These are phyloP conservation scores for Aptenodytes patagonicus DNA, from an alignment of 2,113 vertebrate species.

Conservation along the genomic window DNA sequence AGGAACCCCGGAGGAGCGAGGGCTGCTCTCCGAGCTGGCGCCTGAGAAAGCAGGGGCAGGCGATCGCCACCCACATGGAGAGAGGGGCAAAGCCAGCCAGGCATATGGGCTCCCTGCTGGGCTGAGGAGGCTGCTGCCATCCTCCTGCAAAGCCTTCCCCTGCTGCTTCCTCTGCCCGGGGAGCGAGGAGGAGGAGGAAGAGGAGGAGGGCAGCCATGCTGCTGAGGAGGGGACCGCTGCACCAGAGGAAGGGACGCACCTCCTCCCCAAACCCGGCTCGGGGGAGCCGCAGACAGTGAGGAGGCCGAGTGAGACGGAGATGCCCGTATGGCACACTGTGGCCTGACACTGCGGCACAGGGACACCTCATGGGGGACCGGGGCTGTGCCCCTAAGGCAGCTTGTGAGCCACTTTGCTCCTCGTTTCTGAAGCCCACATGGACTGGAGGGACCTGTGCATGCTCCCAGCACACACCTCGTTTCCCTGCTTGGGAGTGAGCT, in stretches of 20 bases:
- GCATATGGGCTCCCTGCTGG: slow-evolving; percentile 47
- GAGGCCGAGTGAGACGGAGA: background rate
- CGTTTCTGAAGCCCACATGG: background rate
- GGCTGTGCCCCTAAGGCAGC: background rate
- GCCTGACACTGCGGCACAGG: background rate
- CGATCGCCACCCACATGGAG: background rate
- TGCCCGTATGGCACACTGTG: background rate
- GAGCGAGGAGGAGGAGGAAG: background rate
- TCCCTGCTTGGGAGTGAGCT: background rate
- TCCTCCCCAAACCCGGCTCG: slow-evolving; percentile 41
- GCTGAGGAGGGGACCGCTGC: background rate
- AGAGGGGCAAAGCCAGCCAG: background rate
- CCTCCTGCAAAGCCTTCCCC: slow-evolving; percentile 26
- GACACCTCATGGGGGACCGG: background rate
- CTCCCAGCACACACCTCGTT: background rate
- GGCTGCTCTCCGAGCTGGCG: slow-evolving; percentile 32
- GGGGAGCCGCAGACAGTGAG: background rate
- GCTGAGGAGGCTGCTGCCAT: slow-evolving; percentile 44
- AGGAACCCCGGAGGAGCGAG: slow-evolving; percentile 76
- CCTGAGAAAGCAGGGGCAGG: background rate
- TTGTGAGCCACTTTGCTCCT: background rate
- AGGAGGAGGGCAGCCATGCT: background rate
- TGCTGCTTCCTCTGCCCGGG: slow-evolving; percentile 74
- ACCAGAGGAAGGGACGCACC: slow-evolving; percentile 62
- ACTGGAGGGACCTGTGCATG: background rate